phyloP scores from a whole-genome alignment of 2,113 vertebrate genomes.

The Platichthys stellatus region DNA sequence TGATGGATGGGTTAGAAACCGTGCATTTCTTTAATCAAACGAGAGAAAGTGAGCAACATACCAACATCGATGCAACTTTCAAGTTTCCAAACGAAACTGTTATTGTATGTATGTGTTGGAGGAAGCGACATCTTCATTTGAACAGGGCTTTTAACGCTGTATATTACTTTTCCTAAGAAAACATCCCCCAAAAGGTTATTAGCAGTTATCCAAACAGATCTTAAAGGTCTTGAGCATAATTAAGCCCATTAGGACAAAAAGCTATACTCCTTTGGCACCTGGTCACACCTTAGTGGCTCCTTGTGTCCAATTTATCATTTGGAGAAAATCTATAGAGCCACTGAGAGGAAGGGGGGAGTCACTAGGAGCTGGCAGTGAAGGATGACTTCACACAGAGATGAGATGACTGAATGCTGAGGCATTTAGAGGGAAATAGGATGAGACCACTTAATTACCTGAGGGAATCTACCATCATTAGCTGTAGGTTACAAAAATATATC shows the following conservation, averaged over 20 bases:
- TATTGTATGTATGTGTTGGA: conserved; percentile 6
- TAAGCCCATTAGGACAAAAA: conserved; percentile 66
- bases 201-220: conserved; percentile 46
- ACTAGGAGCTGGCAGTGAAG: conserved; percentile 64
- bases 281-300: conserved; percentile 71
- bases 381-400: conserved; percentile 62
- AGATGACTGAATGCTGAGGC: conserved; percentile 50
- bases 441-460: conserved; percentile 38
- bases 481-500: not conserved
- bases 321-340: conserved; percentile 75
- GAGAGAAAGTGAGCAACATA: conserved; percentile 56
- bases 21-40: conserved; percentile 65
- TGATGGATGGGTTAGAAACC: conserved; percentile 53
- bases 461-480: conserved; percentile 4
- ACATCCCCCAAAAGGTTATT: conserved; percentile 36
- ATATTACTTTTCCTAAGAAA: conserved; percentile 23
- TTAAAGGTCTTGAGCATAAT: conserved; percentile 68
- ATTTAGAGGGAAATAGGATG: conserved; percentile 25
- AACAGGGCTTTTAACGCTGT: not conserved
- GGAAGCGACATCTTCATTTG: not conserved
- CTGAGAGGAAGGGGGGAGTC: conserved; percentile 64
- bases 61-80: conserved; percentile 56
- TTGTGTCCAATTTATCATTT: conserved; percentile 77
- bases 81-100: conserved; percentile 31
- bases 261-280: conserved; percentile 63